These are phyloP conservation scores for Setophaga coronata DNA, from an alignment of 2,113 vertebrate species.

Conservation along the genomic window DNA sequence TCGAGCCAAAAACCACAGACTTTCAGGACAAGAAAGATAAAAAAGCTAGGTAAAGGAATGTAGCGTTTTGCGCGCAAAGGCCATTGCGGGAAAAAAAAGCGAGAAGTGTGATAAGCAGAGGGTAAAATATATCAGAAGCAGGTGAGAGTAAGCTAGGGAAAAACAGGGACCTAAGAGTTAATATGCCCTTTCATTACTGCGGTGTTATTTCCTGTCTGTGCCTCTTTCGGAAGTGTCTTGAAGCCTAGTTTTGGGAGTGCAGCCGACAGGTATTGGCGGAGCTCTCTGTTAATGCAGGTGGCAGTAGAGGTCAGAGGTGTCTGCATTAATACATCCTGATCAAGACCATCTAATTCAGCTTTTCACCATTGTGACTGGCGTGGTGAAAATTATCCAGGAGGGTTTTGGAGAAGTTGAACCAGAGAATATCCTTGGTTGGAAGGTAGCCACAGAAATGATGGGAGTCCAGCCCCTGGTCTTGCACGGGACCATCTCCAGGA, in stretches of 20 bases:
- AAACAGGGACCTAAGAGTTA: too few relatives aligned
- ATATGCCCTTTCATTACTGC: fast-evolving
- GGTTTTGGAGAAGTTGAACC: not conserved
- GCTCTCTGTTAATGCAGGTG: not conserved
- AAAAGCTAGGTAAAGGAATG: not conserved
- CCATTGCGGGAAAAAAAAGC: fast-evolving
- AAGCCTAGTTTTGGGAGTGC: fast-evolving
- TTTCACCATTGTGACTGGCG: fast-evolving
- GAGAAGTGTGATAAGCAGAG: not conserved
- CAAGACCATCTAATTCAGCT: fast-evolving
- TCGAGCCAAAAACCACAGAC: too few relatives aligned
- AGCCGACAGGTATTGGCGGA: fast-evolving
- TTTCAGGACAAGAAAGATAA: not conserved
- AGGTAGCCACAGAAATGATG: fast-evolving
- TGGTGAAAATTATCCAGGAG: not conserved
- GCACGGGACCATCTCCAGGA: not conserved
- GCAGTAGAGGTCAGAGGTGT: not conserved
- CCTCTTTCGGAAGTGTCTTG: not conserved
- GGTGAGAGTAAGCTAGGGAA: not conserved
- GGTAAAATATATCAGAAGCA: not conserved
- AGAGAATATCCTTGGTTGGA: not conserved
- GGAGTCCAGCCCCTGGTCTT: not conserved
- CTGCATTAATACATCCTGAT: fast-evolving
- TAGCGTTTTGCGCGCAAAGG: not conserved
- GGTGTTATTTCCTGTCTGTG: too few relatives aligned